phyloP scores from a whole-genome alignment of 2,888 invertebrate species.

The Rhogogaster chlorosoma region DNA sequence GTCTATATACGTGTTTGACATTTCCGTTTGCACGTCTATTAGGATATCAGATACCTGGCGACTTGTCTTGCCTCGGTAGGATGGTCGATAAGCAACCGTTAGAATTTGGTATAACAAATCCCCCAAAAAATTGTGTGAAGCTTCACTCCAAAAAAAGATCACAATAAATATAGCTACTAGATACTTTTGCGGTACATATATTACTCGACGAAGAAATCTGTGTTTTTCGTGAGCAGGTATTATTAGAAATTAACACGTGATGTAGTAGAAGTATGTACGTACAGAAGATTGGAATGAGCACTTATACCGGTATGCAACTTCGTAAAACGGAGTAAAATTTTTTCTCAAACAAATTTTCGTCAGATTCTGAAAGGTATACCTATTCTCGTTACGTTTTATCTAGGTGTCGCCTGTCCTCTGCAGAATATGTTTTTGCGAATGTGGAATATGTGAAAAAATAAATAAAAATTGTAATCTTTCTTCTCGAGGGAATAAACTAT shows the following conservation, averaged over 20 bases:
- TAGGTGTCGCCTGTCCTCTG: not conserved
- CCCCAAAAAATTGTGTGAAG: not conserved
- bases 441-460: not conserved
- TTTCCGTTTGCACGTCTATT: conserved; percentile 17
- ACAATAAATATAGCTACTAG: not conserved
- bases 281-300: not conserved
- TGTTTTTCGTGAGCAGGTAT: not conserved
- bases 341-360: not conserved
- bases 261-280: not conserved
- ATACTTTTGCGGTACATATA: not conserved
- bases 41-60: not conserved
- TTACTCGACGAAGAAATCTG: not conserved
- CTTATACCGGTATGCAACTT: not conserved
- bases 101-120: not conserved
- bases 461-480: not conserved
- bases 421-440: not conserved
- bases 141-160: not conserved
- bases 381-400: conserved; percentile 2
- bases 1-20: not conserved
- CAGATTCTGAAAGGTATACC: not conserved
- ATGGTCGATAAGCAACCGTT: not conserved
- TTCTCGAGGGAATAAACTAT: not conserved
- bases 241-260: not conserved
- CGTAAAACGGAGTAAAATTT: not conserved
- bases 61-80: not conserved